Base-by-base conservation (phyloP, 1,140 invertebrate genomes). In the Atta colombica region DNA sequence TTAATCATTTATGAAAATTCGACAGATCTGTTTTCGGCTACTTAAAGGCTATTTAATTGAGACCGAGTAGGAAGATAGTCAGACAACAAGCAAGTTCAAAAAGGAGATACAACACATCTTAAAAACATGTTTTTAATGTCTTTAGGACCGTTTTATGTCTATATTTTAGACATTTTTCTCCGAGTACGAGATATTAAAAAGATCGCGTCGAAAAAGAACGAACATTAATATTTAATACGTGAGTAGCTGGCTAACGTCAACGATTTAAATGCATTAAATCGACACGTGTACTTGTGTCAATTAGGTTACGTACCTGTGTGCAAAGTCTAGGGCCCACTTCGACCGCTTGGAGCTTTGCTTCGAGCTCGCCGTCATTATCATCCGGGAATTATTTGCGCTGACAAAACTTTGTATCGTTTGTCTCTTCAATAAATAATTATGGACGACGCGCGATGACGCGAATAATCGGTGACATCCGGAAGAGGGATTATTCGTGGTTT, bases 281-380 rank as follows among this genome's bases (percentile, higher is more conserved):
- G 39, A 81, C 77, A 45, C 61, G 69, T 72, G 71, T 51, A 12
- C 39, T 7, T 4, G 55, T 2, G 31, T 3, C n/a, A 14, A 74
- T 25, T 51, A 69, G 49, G 45, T 81, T 88, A 93, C 92, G 10
- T 92, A 96, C 95, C 95, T 96, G 80, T 95, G 92, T 53, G 94
- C 91, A 78, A 96, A 95, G 88, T 96, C 96, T 35, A 96, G 75
- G 12, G 95, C 91, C 96, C 96, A 96, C 85, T 96, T 96, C 5
- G 93, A 92, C 82, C 93, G 95, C 91, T 94, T 96, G 5, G 88
- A 87, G 85, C 77, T 92, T 87, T 93, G 94, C 69, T 94, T 95
- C 55, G 91, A 39, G 61, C 77, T 87, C 71, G 93, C 74, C 63
- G 89, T 92, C 77, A 78, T 90, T 63, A 63, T 89, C 55, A 69